Base-by-base conservation (phyloP, 1,140 invertebrate species). In the Dreissena rostriformis region DNA sequence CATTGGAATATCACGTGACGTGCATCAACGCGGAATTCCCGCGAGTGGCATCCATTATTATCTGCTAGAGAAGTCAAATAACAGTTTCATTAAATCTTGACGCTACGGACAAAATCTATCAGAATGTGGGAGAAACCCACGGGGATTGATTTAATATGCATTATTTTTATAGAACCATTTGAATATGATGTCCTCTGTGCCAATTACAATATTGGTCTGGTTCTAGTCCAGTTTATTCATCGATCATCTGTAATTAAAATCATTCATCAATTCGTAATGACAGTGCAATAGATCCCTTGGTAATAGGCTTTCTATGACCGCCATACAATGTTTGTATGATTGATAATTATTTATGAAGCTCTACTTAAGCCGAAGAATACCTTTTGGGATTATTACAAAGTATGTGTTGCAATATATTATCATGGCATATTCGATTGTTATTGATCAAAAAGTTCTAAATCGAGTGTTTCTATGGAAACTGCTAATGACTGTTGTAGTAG, bases 101-200 rank as follows among this genome's bases (percentile, higher is more conserved):
- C 22, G 61, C 49, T 51, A 61, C 65, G 74, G 74, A 76, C 74
- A 76, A 63, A 76, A 63, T 76, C 63, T 51, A 63, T 39, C 22
- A 39, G 55, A 15, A 76, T 39, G 55, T 61, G 63, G 24, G 53
- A 5, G 4, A 6, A 6, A 28, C 22, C 55, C 15, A 49, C 1
- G 61, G 55, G 63, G n/a, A 63, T 63, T 65, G 74, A 63, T 76
- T 74, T 76, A 76, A 76, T 76, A 63, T 76, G 61, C 74, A 76
- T 76, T 76, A 63, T 61, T 76, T 76, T 76, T 51, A 65, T 76
- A 29, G 24, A 29, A 51, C 10, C 61, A 39, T 39, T 39, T 19
- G 74, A 5, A 22, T 49, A 22, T 39, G 51, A 63, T 76, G 74
- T 76, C 65, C 61, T 10, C 26, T 49, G 24, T 61, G 52, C 28